Evolutionary conservation across 2,888 invertebrate species (phyloP).

Genomic region (Dendrolimus houi): DNA sequence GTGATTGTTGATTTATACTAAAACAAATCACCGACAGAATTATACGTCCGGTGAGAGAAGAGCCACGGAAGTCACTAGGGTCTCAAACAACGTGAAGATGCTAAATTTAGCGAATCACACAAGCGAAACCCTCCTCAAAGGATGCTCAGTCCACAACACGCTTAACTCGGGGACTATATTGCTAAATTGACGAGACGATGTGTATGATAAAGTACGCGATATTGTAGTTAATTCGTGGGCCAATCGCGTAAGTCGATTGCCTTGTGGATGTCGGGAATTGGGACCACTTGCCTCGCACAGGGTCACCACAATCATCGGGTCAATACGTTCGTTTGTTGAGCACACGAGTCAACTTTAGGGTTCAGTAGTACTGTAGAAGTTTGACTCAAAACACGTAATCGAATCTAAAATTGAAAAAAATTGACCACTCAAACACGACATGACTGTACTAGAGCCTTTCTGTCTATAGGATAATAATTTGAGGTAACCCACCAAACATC

Average conservation of each 20-base stretch:
- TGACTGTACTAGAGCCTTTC: too few species aligned
- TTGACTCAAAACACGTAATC: not conserved
- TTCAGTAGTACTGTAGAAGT: slow-evolving; percentile 4
- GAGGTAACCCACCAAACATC: too few species aligned
- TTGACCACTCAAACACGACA: too few species aligned
- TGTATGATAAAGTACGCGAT: slow-evolving; percentile 61
- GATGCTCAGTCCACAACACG: slow-evolving; percentile 3
- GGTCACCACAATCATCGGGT: slow-evolving; percentile 52
- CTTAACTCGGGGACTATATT: slow-evolving; percentile 23
- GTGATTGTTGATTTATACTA: not conserved
- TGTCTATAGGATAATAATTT: too few species aligned
- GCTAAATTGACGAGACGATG: slow-evolving; percentile 63
- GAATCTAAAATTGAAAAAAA: too few species aligned
- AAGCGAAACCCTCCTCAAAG: not conserved
- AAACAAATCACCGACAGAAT: not conserved
- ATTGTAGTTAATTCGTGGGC: slow-evolving; percentile 60
- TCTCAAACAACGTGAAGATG: not conserved
- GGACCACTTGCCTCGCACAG: slow-evolving; percentile 59
- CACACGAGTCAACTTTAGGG: slow-evolving; percentile 15
- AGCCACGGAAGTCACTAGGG: not conserved
- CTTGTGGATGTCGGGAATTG: slow-evolving; percentile 53
- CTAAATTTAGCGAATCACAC: slow-evolving; percentile 4
- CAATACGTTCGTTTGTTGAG: slow-evolving; percentile 32
- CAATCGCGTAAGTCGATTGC: slow-evolving; percentile 44
- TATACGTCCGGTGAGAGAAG: not conserved